Base-by-base conservation (phyloP, 2,888 invertebrate species). In the Eilema caniola region DNA sequence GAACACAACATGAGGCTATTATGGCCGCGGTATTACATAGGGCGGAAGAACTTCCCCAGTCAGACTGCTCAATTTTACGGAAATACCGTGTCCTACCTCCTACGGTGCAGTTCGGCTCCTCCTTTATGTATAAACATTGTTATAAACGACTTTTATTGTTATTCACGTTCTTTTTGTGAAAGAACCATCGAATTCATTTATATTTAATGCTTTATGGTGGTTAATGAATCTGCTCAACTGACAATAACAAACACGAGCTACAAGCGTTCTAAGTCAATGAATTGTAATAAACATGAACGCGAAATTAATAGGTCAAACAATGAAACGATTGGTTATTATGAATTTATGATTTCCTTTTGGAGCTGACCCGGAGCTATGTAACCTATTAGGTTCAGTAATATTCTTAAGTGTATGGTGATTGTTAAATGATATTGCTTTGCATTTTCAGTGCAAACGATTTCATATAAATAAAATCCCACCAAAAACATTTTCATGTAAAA, bases 291-390 rank as follows among this genome's bases (percentile, higher is more conserved):
- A 28, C 28, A 61, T 20, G 61, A 60, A 61, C 41, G 11, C 31
- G 20, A 47, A 61, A 67, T 67, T 47, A 61, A 47, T 23, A 10
- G 41, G 37, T 41, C 28, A 59, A 57, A 63, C 25, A 68, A 68
- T 62, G 33, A 57, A 63, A 62, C 24, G 25, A 41, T n/a, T 41
- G 41, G 62, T 37, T 33, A 62, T 63, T 59, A 59, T 59, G 23
- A 66, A 62, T 57, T 62, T 70, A 67, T 62, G 41, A 47, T 70
- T 62, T 66, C 66, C 62, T 63, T 67, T 33, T 63, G 33, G 60
- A 16, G 25, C 61, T 24, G 65, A 66, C 47, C 33, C 61, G 53
- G 41, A 61, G 59, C 28, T 57, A 14, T 56, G 23, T 57, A 63
- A 69, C 33, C 57, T 20, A 37, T 37, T 66, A 25, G 59, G 14